Evolutionary conservation across 2,888 invertebrate species (phyloP), one percentile per base, ranked within the genome.

Genomic region (Rhagonycha lutea): DNA sequence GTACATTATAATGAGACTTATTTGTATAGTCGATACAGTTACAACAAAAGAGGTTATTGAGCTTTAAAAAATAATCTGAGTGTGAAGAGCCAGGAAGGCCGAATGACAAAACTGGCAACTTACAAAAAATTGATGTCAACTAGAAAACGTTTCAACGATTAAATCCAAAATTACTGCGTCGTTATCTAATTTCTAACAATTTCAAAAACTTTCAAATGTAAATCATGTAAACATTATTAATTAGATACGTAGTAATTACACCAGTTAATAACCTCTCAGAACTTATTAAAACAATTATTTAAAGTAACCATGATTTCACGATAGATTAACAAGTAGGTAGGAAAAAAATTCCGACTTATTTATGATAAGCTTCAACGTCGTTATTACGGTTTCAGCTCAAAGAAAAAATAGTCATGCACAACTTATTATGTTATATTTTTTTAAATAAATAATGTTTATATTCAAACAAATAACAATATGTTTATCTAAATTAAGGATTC

Each of bases 281-380:
- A 47, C 7, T n/a, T 47, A 47, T 65, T 65, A 65, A 65, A 65
- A 65, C 11, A 65, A 24, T 65, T 65, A 65, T 24, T 65, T 65
- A 65, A 65, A 65, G 11, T 62, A 62, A 65, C 23, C 12, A 65
- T 24, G 63, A 65, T 65, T 23, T 24, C 23, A 65, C 63, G 63
- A 65, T 65, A 65, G 63, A 65, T 65, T 65, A 65, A 65, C 63
- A 65, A 24, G 63, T 65, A 65, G 63, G 63, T 65, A 65, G 26
- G 26, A 23, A 61, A 61, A 61, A 47, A 47, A 47, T 47, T 47
- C 47, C 5, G n/a, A n/a, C 47, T 47, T n/a, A 47, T 47, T 3
- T 47, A n/a, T 47, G 47, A 47, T 47, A 47, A 47, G 47, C 47
- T 47, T 47, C n/a, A 5, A 7, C 23, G 26, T 65, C 23, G 26